Percentiles rank a stretch among this genome's conserved stretches.
Evolutionary conservation across 2,888 invertebrate genomes (phyloP).

Genomic region (Eristalis intricaria): DNA sequence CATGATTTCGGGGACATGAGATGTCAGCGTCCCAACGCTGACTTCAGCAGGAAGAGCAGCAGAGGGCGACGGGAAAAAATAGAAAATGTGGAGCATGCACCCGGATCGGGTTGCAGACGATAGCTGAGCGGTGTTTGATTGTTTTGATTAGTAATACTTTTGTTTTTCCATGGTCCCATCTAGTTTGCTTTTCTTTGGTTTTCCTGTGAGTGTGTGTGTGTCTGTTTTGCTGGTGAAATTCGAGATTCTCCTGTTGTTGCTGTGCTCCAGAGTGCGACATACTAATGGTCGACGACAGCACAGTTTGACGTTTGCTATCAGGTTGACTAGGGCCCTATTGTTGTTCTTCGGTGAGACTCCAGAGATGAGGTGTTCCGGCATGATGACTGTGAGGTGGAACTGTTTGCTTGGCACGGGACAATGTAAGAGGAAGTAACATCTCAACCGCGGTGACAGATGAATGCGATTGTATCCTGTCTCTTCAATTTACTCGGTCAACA

Average conservation of each 20-base stretch:
- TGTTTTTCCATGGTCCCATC: slow-evolving; percentile 11
- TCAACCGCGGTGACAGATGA: slow-evolving; percentile 2
- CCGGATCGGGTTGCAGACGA: slow-evolving; percentile 31
- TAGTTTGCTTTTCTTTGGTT: slow-evolving; percentile 1
- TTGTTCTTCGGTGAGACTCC: slow-evolving; percentile 17
- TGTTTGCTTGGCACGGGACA: not conserved
- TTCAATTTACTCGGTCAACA: not conserved
- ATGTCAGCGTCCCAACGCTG: not conserved
- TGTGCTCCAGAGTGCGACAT: not conserved
- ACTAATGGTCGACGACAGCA: slow-evolving; percentile 35
- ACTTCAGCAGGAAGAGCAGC: not conserved
- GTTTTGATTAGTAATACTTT: slow-evolving; percentile 41
- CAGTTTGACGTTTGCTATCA: slow-evolving; percentile 17
- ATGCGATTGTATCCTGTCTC: slow-evolving; percentile 2
- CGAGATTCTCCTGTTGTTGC: slow-evolving; percentile 12
- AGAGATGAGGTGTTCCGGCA: slow-evolving; percentile 13
- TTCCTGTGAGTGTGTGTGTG: not conserved
- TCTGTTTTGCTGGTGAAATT: slow-evolving; percentile 13
- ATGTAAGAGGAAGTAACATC: slow-evolving; percentile 1
- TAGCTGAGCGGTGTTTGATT: slow-evolving; percentile 24
- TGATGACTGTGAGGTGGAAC: not conserved
- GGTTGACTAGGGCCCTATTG: slow-evolving; percentile 19
- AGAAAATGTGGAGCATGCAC: slow-evolving; percentile 21
- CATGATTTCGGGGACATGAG: slow-evolving; percentile 9
- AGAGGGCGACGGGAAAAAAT: not conserved